Base-by-base conservation (phyloP, 1,140 invertebrate species). In the Temnothorax curvispinosus region DNA sequence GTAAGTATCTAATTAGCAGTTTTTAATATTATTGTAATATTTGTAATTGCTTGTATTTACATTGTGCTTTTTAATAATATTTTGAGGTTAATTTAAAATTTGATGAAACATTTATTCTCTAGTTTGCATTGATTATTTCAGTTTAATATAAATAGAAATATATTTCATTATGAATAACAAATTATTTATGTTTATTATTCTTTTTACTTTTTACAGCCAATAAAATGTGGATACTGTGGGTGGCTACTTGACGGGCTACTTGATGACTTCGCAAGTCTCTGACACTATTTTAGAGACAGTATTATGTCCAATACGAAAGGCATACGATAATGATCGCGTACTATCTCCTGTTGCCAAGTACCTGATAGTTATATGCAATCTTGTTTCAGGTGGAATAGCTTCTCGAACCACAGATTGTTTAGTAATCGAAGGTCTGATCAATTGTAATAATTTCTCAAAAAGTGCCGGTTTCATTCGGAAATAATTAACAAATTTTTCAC, bases 221-320 rank as follows among this genome's bases (percentile, higher is more conserved):
- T 69, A 69, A 69, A 69, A 13, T 69, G 65, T 69, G 38, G 38
- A 27, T 69, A 27, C 9, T 69, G 65, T 47, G n/a, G 38, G n/a
- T 67, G 38, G 64, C 15, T 67, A 9, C 18, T 67, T 9, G 4
- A 44, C 11, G n/a, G 65, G 7, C 41, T 9, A 58, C 27, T 21
- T 21, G 21, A 21, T 21, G 15, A 15, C 50, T 52, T 52, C 50
- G 50, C 15, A 52, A 52, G 15, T 52, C 50, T 52, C 15, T 52
- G 50, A 52, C 50, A 18, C 50, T 15, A 52, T 52, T 52, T 52
- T 52, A 52, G 50, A 52, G 15, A 52, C 5, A 13, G 50, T 52
- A 52, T 52, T 52, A 15, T 52, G 15, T 52, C 50, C 50, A 52
- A 52, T 15, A 52, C 50, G 15, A 3, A 52, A 52, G 50, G 15